Evolutionary conservation across 1,140 invertebrate genomes (phyloP), one percentile per base, ranked within the genome.

Genomic region (Bombus impatiens): DNA sequence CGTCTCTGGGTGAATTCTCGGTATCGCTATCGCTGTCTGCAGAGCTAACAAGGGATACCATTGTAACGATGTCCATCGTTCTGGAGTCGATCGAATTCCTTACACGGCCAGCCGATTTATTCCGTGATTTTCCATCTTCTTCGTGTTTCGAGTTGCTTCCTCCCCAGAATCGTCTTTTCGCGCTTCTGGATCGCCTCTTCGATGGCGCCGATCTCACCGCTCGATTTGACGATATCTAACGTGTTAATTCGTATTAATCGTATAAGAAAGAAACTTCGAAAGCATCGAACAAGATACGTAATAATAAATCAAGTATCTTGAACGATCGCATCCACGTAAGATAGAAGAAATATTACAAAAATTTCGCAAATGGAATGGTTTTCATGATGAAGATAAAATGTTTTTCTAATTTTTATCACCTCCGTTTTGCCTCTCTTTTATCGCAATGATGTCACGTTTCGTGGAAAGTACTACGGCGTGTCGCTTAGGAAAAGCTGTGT

Each of bases 21-120:
- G 93, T 92, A 32, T 96, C 96, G 65, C 93, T 95, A 22, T 96
- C 96, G 84, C 96, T 96, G 25, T 95, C 96, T 0, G 95, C 94
- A 0, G 96, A 95, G 86, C 96, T 96, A 8, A 96, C 92, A 12
- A 96, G 87, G 0, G 96, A 96, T 0, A 96, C 96, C 96, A 96
- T 96, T 0, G 96, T 96, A 4, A 96, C 93, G 9, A 96, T 94
- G 53, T 96, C 96, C 0, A 86, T 91, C 13, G 87, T 86, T 22
- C 81, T 93, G 0, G 59, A 25, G 13, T 92, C 92, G 12, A 81
- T 42, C 9, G 85, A 62, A 1, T 67, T 86, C 25, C 89, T 93
- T 1, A 59, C 71, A 0, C 90, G 79, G 42, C 83, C 84, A 1
- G 35, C 18, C 47, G 87, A 78, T 82, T 86, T 78, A n/a, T 78